Base-by-base conservation (phyloP, 2,888 invertebrate genomes). In the Clusia tigrina region DNA sequence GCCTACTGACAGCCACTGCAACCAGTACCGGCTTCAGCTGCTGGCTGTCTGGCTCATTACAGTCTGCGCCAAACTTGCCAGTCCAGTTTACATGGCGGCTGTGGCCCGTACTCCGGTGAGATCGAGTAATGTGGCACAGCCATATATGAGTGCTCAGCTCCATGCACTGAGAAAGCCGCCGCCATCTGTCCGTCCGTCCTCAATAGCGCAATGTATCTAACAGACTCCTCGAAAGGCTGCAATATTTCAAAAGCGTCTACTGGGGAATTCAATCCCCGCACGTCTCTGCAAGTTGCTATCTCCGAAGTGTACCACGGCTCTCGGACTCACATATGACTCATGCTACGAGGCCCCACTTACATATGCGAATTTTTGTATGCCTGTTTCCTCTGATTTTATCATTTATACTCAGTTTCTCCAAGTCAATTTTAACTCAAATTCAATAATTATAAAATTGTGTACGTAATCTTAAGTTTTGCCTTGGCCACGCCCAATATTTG, bases 51-150 rank as follows among this genome's bases (percentile, higher is more conserved):
- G 42, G 12, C n/a, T 42, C 42, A 17, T 42, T 42, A 17, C 42
- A 3, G 9, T n/a, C n/a, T n/a, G 42, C 12, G 42, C n/a, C n/a
- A 15, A 42, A 9, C 48, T 48, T 3, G 48, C 18, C 18, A 20
- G 48, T 48, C 48, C 48, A 48, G 48, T 48, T 48, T 22, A 20
- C 42, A 15, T 20, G 18, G 48, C 15, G 48, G 48, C 6, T 48
- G 48, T 20, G 48, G 48, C 6, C 48, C 15, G 42, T n/a, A 22
- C 48, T 22, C 6, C 20, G 5, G 22, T 22, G 22, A 9, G 48
- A 48, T 20, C 20, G 48, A 48, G 20, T 15, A 48, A 48, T 48
- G 48, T 22, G 22, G 20, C 48, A 22, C 48, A 48, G n/a, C 42
- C 9, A 42, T 42, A n/a, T 3, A 42, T n/a, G 3, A 9, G 42